Percentiles rank a stretch among this genome's conserved stretches.
These are phyloP conservation scores for Sander vitreus DNA, from an alignment of 2,113 vertebrate species.

Conservation along the genomic window DNA sequence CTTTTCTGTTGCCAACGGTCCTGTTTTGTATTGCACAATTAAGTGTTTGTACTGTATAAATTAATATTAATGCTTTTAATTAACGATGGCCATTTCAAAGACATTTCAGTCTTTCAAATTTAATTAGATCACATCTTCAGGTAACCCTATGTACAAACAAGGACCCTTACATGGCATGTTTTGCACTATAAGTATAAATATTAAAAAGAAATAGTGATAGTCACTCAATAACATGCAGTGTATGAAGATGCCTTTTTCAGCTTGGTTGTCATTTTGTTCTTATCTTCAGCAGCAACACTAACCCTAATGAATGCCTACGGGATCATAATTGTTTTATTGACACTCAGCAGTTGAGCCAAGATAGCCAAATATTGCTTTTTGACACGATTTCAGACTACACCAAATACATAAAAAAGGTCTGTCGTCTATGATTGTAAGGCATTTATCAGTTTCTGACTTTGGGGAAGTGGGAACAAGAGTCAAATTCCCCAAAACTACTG, in stretches of 20 bases:
- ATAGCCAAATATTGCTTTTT: no score
- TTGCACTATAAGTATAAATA: slow-evolving; percentile 1
- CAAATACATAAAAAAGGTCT: no score
- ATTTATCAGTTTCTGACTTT: no score
- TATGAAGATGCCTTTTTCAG: background rate
- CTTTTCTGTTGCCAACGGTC: background rate
- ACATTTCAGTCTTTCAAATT: slow-evolving; percentile 17
- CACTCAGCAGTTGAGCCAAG: no score
- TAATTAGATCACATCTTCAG: background rate
- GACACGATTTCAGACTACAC: no score
- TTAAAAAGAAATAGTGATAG: background rate
- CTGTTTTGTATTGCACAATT: slow-evolving; percentile 38
- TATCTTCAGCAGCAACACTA: background rate
- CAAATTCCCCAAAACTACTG: no score
- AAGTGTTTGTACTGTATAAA: slow-evolving; percentile 20
- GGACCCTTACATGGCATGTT: background rate
- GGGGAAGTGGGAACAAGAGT: no score
- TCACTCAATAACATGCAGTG: background rate
- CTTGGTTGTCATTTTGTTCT: slow-evolving; percentile 1
- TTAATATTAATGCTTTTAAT: slow-evolving; percentile 11
- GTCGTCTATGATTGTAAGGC: no score
- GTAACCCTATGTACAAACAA: slow-evolving; percentile 22
- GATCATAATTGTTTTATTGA: no score
- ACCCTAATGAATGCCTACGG: no score
- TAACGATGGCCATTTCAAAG: slow-evolving; percentile 16